Evolutionary conservation across 64 coral and sea anemone genomes (phyloP).

Genomic region (Exaiptasia diaphana): DNA sequence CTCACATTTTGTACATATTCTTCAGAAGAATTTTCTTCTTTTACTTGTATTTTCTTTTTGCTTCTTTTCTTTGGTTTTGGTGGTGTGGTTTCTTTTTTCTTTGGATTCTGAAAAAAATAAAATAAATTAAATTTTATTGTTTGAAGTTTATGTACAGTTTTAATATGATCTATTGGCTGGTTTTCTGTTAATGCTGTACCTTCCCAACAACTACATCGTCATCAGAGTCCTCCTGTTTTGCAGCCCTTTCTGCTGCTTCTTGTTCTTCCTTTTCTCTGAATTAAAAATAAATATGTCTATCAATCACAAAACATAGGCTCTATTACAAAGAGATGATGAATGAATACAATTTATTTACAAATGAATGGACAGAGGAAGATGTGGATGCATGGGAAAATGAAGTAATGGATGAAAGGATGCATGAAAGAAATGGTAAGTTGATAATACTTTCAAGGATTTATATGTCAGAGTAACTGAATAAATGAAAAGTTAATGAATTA

Average conservation of each 20-base stretch:
- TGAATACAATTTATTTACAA: not conserved
- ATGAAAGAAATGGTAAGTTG: too few species aligned
- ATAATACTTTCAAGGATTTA: too few species aligned
- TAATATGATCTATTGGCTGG: not conserved
- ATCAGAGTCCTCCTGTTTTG: constrained; percentile 60
- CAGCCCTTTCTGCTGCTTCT: constrained; percentile 70
- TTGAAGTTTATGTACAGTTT: not conserved
- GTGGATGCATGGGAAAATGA: too few species aligned
- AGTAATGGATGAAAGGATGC: too few species aligned
- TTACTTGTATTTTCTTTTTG: constrained; percentile 47
- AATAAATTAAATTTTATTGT: not conserved
- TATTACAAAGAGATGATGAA: not conserved
- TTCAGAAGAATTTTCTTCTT: not conserved
- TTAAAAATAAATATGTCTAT: not conserved
- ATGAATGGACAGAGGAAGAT: not conserved
- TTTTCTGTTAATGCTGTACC: constrained; percentile 3
- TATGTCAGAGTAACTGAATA: too few species aligned
- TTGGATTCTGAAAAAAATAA: constrained; percentile 18
- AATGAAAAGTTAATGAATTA: too few species aligned
- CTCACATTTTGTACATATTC: not conserved
- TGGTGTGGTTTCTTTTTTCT: not conserved
- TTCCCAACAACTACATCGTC: constrained; percentile 73
- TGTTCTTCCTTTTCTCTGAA: constrained; percentile 71
- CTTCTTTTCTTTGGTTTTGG: constrained; percentile 57
- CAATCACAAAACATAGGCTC: not conserved